phyloP scores from a whole-genome alignment of 1,140 invertebrate species.

The Atta colombica region DNA sequence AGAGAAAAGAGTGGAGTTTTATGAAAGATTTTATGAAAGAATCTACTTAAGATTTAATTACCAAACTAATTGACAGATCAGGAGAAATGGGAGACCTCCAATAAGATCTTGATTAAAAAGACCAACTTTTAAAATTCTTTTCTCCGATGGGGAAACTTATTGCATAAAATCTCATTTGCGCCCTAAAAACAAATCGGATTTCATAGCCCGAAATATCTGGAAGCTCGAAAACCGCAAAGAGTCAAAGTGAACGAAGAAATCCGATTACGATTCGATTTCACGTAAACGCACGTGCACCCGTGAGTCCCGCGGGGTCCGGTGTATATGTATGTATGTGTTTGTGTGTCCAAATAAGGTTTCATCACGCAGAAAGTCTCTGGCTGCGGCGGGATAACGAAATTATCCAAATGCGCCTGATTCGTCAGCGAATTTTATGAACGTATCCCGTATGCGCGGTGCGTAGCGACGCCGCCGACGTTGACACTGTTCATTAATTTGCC shows the following conservation, averaged over 20 bases:
- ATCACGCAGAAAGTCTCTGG: slow-evolving; percentile 34
- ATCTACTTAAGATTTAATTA: not conserved
- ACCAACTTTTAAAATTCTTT: not conserved
- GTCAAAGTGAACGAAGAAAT: slow-evolving; percentile 52
- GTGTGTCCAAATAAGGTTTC: slow-evolving; percentile 45
- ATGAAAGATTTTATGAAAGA: not conserved
- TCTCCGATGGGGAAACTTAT: not conserved
- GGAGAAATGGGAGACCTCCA: not conserved
- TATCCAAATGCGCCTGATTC: slow-evolving; percentile 56
- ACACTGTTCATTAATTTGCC: slow-evolving; percentile 75
- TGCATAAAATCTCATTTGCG: slow-evolving; percentile 19
- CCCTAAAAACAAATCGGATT: slow-evolving; percentile 42
- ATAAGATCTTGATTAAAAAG: not conserved
- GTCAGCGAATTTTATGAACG: slow-evolving; percentile 64
- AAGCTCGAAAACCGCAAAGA: slow-evolving; percentile 49
- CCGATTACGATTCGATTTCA: slow-evolving; percentile 61
- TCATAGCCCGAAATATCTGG: slow-evolving; percentile 18
- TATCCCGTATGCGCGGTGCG: slow-evolving; percentile 61
- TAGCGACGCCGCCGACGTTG: slow-evolving; percentile 67
- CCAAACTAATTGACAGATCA: not conserved
- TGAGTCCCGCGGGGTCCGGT: not conserved
- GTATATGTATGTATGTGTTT: no score
- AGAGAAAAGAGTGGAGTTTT: not conserved
- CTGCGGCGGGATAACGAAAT: slow-evolving; percentile 64
- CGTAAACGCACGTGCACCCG: slow-evolving; percentile 48